Base-by-base conservation (phyloP, 2,113 vertebrate genomes). In the Australoheros scitulus region DNA sequence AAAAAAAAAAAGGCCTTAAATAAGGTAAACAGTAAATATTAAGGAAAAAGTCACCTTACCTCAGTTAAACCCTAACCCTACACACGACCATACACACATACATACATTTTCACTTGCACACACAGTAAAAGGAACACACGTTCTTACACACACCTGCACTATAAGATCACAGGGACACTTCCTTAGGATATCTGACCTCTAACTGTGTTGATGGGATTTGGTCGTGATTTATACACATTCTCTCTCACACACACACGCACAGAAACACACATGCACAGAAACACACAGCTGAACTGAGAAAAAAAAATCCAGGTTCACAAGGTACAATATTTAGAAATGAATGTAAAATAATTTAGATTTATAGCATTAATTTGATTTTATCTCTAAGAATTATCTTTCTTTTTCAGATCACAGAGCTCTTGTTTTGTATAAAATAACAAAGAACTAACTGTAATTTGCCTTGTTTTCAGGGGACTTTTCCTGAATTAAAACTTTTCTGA, bases 121-220 rank as follows among this genome's bases (percentile, higher is more conserved):
- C 32, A 20, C 43, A 7, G 60, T 26, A 61, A 17, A 78, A 34
- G 9, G 9, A 78, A 18, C 8, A 55, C 38, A 61, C 43, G 26
- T 65, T 18, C 18, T 22, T 6, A 34, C 22, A 38, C 81, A 80
- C 57, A 80, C 55, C 61, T 29, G 52, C 55, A 20, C 41, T 38
- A 50, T 72, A 76, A 79, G 61, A 86, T 86, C 81, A 61, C 34
- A 77, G 76, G 26, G 70, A 61, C 61, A 76, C 63, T 86, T 77
- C 50, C 47, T 61, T 79, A 74, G 84, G 77, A 79, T 76, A 58
- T 61, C 55, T 47, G 72, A 84, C 76, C 55, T 64, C 87, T 65
- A 38, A 68, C 79, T 82, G 80, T 64, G 76, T 55, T 91, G 79
- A 91, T 89, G 47, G 20, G 82, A 92, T 92, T 89, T 89, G 55